Percentiles rank a stretch among this genome's conserved stretches.
phyloP scores from a whole-genome alignment of 2,888 invertebrate genomes.

The Cheilosia scutellata region DNA sequence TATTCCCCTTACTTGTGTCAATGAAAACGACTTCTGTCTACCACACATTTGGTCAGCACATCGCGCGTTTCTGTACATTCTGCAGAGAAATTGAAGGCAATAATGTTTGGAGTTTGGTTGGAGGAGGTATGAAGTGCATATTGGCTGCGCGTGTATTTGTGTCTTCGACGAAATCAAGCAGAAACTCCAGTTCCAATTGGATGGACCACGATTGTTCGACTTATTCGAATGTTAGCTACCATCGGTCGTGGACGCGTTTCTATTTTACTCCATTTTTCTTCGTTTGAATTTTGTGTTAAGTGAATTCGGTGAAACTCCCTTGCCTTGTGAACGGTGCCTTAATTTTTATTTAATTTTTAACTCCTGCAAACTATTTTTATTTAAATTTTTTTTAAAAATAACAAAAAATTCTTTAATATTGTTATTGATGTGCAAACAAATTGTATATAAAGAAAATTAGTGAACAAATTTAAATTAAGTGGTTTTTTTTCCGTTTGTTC shows the following conservation, averaged over 20 bases:
- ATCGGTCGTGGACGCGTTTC: slow-evolving; percentile 79
- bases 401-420: background rate
- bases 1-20: slow-evolving; percentile 30
- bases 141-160: slow-evolving; percentile 35
- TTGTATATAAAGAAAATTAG: slow-evolving; percentile 5
- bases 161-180: slow-evolving; percentile 69
- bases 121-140: slow-evolving; percentile 48
- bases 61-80: slow-evolving; percentile 61
- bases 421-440: slow-evolving; percentile 8
- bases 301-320: slow-evolving; percentile 61
- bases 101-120: slow-evolving; percentile 26
- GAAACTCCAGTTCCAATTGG: slow-evolving; percentile 76
- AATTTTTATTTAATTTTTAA: slow-evolving; percentile 2
- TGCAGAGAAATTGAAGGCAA: slow-evolving; percentile 61
- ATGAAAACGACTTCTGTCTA: slow-evolving; percentile 35
- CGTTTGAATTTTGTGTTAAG: slow-evolving; percentile 37
- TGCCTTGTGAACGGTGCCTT: slow-evolving; percentile 70
- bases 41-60: slow-evolving; percentile 30
- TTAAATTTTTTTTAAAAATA: background rate
- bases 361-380: slow-evolving; percentile 16
- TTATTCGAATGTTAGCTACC: slow-evolving; percentile 79
- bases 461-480: background rate
- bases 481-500: background rate
- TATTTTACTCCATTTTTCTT: slow-evolving; percentile 59
- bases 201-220: slow-evolving; percentile 75